Percentiles rank a stretch among this genome's conserved stretches.
Conservation (phyloP, 1,140 invertebrate genomes). For the Dendroctonus valens region DNA sequence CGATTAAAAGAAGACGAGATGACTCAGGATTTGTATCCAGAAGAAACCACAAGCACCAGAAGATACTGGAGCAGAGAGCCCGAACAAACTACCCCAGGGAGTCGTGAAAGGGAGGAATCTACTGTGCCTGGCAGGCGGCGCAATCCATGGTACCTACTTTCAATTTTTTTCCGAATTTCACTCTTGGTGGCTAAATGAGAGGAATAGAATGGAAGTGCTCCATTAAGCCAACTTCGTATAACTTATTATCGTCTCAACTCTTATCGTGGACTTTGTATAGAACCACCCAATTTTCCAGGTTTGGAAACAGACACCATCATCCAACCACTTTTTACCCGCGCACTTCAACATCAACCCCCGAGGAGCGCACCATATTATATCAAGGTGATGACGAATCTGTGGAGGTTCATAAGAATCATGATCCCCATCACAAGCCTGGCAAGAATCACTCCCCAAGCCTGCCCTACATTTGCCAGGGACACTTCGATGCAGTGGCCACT, state of each 20-base stretch:
- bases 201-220: no score
- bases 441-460: conserved; percentile 40
- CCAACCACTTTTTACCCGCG: no score
- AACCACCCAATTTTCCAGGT: no score
- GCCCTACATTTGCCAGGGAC: conserved; percentile 62
- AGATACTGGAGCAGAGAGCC: background rate
- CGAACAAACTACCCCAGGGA: background rate
- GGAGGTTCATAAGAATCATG: conserved; percentile 51
- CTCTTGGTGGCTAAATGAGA: no score
- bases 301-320: no score
- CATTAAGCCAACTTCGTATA: no score
- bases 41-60: conserved; percentile 2
- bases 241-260: no score
- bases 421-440: conserved; percentile 42
- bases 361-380: conserved; percentile 37
- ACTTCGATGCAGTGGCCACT: conserved; percentile 67
- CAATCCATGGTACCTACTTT: no score
- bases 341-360: no score
- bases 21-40: background rate
- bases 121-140: no score
- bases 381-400: conserved; percentile 54
- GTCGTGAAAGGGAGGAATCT: background rate
- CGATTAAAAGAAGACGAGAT: conserved; percentile 16
- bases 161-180: no score
- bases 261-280: no score